Conservation (phyloP, 2,113 vertebrate species). For the Nibea albiflora region DNA sequence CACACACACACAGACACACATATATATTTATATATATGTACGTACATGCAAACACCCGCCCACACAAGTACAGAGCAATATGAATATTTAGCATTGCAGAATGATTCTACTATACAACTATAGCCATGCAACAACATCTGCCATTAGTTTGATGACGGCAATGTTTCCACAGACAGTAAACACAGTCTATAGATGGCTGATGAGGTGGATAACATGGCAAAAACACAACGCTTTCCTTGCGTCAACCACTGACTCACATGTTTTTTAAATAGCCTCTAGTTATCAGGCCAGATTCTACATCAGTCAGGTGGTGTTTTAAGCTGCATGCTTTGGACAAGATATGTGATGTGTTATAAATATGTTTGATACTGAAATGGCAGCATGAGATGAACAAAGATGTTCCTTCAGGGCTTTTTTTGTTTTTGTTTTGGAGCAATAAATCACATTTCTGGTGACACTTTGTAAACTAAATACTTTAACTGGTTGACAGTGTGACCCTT, state of each 20-base stretch:
- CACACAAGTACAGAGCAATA: not conserved
- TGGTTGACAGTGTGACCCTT: not conserved
- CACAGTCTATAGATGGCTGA: not conserved
- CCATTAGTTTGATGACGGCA: not conserved
- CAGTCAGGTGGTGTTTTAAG: not conserved
- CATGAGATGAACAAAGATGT: not conserved
- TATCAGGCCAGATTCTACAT: slow-evolving; percentile 3
- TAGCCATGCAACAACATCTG: not conserved
- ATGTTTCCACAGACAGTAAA: slow-evolving; percentile 7
- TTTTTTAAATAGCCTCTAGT: not conserved
- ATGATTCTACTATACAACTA: not conserved
- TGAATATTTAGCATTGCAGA: slow-evolving; percentile 39
- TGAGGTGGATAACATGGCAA: slow-evolving; percentile 15
- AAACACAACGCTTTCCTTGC: not conserved
- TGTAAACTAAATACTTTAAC: not conserved
- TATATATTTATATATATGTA: not conserved
- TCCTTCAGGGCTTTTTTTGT: no score
- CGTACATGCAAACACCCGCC: slow-evolving; percentile 27
- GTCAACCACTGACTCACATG: slow-evolving; percentile 2
- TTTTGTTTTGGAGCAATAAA: not conserved
- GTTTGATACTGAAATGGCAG: not conserved
- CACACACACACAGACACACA: slow-evolving; percentile 3
- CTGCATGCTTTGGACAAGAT: not conserved
- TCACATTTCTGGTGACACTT: not conserved
- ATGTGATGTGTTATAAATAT: not conserved